Percentiles rank a stretch among this genome's conserved stretches.
Conservation (phyloP, 2,113 vertebrate species). For the Eulemur macaco region DNA sequence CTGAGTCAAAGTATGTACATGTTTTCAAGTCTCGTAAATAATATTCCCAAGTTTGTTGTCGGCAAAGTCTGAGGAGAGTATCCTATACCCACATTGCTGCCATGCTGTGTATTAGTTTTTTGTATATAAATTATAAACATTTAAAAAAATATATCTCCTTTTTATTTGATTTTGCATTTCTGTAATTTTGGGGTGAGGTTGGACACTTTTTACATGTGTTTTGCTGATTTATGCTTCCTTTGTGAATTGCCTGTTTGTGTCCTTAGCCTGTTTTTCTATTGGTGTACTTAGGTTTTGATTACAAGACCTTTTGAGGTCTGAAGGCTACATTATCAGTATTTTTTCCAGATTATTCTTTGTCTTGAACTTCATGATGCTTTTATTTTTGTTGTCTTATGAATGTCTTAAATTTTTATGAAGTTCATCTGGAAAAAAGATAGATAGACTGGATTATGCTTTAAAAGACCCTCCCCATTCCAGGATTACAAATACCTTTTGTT, state of each 20-base stretch:
- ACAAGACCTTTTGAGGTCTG: background rate
- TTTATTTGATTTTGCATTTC: background rate
- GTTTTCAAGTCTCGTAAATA: background rate
- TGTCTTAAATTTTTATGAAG: slow-evolving; percentile 11
- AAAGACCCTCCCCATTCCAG: background rate
- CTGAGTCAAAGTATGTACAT: background rate
- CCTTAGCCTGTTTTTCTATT: background rate
- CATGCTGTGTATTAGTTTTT: background rate
- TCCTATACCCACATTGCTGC: background rate
- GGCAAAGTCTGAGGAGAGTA: background rate
- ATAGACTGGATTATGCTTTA: background rate
- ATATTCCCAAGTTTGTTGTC: background rate
- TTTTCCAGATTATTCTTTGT: slow-evolving; percentile 16
- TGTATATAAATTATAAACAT: background rate
- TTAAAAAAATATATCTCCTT: background rate
- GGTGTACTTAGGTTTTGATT: background rate
- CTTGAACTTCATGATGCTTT: background rate
- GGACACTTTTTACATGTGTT: background rate
- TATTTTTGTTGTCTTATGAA: background rate
- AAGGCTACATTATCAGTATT: background rate
- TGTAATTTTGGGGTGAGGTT: background rate
- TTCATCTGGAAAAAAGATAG: background rate
- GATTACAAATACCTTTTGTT: background rate
- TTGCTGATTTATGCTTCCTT: background rate
- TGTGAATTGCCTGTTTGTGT: background rate